phyloP scores from a whole-genome alignment of 2,113 vertebrate species.

The Mesocricetus auratus region DNA sequence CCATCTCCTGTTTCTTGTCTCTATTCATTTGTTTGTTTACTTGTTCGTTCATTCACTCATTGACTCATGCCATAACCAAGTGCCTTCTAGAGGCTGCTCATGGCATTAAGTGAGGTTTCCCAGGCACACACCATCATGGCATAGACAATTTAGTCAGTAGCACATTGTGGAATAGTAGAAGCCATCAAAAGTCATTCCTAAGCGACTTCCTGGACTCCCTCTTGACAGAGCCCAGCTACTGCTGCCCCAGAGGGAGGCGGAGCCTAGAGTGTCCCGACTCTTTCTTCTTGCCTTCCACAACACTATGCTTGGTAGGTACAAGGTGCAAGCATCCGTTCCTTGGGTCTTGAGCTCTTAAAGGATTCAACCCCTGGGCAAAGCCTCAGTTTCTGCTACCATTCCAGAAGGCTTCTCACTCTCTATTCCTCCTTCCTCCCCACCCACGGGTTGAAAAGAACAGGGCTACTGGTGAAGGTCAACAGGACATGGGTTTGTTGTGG shows the following conservation, averaged over 20 bases:
- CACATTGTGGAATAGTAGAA: not conserved
- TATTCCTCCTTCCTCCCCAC: not conserved
- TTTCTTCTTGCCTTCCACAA: no score
- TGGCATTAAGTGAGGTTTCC: not conserved
- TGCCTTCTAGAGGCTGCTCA: not conserved
- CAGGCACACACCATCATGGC: not conserved
- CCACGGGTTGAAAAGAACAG: not conserved
- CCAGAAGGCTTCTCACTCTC: not conserved
- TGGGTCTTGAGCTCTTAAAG: constrained; percentile 29
- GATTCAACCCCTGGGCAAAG: not conserved
- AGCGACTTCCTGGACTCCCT: not conserved
- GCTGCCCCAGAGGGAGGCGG: not conserved
- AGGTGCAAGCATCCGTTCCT: not conserved
- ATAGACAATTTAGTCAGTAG: not conserved
- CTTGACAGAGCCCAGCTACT: not conserved
- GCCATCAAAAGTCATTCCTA: not conserved
- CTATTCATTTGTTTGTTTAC: not conserved
- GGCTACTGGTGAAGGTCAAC: not conserved
- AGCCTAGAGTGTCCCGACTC: no score
- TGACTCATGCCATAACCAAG: not conserved
- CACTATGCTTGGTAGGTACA: not conserved
- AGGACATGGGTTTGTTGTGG: not conserved
- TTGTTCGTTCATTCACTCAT: not conserved
- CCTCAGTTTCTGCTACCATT: not conserved
- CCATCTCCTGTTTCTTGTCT: not conserved